Evolutionary conservation across 1,140 invertebrate genomes (phyloP).

Genomic region (Bathynomus jamesi): DNA sequence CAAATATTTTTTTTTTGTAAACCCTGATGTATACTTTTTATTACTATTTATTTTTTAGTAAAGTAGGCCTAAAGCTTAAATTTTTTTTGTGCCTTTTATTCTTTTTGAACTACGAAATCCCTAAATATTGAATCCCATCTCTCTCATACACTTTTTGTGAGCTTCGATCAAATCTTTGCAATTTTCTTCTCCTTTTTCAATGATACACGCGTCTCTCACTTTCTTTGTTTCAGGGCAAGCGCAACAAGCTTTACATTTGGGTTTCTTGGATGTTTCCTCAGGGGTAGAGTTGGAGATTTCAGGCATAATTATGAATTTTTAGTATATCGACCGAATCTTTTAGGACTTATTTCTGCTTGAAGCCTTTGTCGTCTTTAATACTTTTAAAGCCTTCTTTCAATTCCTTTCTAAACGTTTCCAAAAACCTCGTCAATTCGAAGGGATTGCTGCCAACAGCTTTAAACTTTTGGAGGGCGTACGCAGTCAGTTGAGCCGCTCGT

Average conservation of each 20-base stretch:
- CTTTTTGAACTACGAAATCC: too few relatives aligned
- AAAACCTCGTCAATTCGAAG: slow-evolving; percentile 14
- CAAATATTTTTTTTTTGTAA: not conserved
- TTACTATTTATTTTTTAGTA: too few relatives aligned
- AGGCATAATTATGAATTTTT: not conserved
- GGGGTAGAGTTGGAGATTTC: not conserved
- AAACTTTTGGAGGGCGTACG: slow-evolving; percentile 50
- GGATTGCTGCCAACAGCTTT: slow-evolving; percentile 32
- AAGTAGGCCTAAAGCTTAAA: too few relatives aligned
- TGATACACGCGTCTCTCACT: slow-evolving; percentile 68
- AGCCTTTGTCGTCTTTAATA: slow-evolving; percentile 13
- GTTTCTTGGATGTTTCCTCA: slow-evolving; percentile 38
- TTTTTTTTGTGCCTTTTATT: not conserved
- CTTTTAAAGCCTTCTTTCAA: slow-evolving; percentile 31
- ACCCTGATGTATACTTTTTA: too few relatives aligned
- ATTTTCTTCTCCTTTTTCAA: slow-evolving; percentile 69
- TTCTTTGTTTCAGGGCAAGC: slow-evolving; percentile 95
- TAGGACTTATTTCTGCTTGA: too few relatives aligned
- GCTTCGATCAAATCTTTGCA: slow-evolving; percentile 85
- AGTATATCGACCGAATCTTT: too few relatives aligned
- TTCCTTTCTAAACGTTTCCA: slow-evolving; percentile 19
- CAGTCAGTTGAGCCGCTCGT: slow-evolving; percentile 60
- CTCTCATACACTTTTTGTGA: slow-evolving; percentile 92
- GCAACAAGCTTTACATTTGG: slow-evolving; percentile 90
- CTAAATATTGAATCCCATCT: slow-evolving; percentile 92